Conservation (phyloP, 2,113 vertebrate genomes). For the Thinocorus orbignyianus region DNA sequence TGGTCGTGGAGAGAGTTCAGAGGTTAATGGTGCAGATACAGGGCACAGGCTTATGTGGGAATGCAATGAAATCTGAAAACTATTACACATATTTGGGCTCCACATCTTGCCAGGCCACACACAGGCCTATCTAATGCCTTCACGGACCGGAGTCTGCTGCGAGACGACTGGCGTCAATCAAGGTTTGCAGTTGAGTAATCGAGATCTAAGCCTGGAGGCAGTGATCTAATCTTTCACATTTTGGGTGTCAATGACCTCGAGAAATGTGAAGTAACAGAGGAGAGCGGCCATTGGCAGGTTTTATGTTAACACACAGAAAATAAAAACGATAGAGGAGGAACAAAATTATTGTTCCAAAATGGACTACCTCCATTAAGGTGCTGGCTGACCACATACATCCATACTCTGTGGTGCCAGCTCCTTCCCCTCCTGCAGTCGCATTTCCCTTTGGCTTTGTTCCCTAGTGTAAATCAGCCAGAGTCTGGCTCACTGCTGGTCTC, state of each 20-base stretch:
- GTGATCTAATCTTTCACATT: neutral
- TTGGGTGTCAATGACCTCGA: neutral
- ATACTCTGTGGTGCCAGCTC: neutral
- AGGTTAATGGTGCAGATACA: neutral
- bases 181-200: neutral
- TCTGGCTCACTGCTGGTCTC: neutral
- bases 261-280: neutral
- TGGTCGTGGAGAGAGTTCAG: neutral
- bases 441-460: slow-evolving; percentile 10
- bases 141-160: neutral
- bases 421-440: neutral
- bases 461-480: neutral
- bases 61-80: neutral
- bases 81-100: neutral
- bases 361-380: neutral
- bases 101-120: neutral
- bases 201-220: neutral
- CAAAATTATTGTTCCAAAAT: neutral
- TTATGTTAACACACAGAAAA: neutral
- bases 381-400: neutral
- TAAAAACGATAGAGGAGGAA: neutral
- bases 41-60: neutral
- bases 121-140: neutral
- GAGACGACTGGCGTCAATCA: neutral
- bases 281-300: neutral